phyloP scores from a whole-genome alignment of 2,113 vertebrate genomes.

The Theristicus caerulescens region DNA sequence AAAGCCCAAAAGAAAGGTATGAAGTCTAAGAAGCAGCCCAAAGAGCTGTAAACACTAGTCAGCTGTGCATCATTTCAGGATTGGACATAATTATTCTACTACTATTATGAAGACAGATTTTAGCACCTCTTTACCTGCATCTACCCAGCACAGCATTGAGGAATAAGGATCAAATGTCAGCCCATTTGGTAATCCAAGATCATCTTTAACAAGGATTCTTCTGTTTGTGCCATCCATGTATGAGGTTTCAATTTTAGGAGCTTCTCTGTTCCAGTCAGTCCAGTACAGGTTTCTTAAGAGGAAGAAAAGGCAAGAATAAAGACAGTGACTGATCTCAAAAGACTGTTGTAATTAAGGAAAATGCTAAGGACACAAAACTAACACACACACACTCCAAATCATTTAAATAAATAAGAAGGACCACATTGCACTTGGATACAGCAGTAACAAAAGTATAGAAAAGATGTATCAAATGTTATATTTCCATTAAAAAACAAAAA shows the following conservation, averaged over 20 bases:
- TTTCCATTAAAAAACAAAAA: background rate
- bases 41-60: background rate
- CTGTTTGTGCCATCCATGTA: constrained; percentile 93
- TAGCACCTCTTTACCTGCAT: constrained; percentile 82
- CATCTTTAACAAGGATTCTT: constrained; percentile 85
- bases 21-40: background rate
- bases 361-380: background rate
- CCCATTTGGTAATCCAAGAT: constrained; percentile 88
- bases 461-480: background rate
- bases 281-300: constrained; percentile 86
- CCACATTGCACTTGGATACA: fast-evolving
- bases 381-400: background rate
- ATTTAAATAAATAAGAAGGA: background rate
- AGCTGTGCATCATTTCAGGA: background rate
- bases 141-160: constrained; percentile 90
- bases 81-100: background rate
- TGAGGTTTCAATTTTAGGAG: constrained; percentile 91
- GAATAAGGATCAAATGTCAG: constrained; percentile 86
- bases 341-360: background rate
- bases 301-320: background rate
- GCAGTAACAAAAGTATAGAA: background rate
- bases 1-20: background rate
- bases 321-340: background rate
- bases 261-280: constrained; percentile 93
- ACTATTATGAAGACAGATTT: background rate